Evolutionary conservation across 2,888 invertebrate genomes (phyloP), one percentile per base, ranked within the genome.

Genomic region (Cataglyphis livida): DNA sequence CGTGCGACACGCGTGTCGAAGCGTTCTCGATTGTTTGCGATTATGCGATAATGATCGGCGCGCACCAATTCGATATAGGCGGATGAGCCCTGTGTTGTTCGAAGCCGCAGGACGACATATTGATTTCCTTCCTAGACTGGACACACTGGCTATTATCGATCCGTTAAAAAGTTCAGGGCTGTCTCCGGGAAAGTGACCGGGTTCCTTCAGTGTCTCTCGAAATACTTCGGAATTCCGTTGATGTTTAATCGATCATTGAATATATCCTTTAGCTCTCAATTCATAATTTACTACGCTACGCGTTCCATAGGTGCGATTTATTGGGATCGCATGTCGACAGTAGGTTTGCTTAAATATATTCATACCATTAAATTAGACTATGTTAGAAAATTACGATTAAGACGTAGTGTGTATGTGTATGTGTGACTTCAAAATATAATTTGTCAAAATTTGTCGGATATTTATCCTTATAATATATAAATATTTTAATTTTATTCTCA

Each of bases 121-220:
- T 92, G 91, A 92, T 93, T 93, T 90, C 87, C 85, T 84, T 88
- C 83, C 85, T 83, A 86, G 88, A 91, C 91, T 91, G 92, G 92
- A 92, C 93, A 92, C 93, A 92, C 90, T 89, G 90, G 90, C 85
- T 87, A 89, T 92, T 92, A 92, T 93, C 92, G 93, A 93, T 92
- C 92, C 85, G 90, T 81, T 91, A 90, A 92, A 93, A 93, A 93
- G 93, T 93, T 93, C 94, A 93, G 92, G 93, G 93, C 92, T 93
- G 92, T 91, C 91, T 91, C 85, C 83, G 76, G 76, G 65, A 84
- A 84, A 70, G 82, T 82, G 82, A 62, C 62, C 81, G 74, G 62
- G 61, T 18, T 78, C 82, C 61, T 76, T 28, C 66, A 21, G 25
- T 32, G 65, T 75, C 21, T 74, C 68, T 61, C 65, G 65, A 61